A percentile compares a stretch with the other conserved stretches of the same genome.
Evolutionary conservation across 2,888 invertebrate genomes (phyloP).

Genomic region (Mesodorylaimus sp.): DNA sequence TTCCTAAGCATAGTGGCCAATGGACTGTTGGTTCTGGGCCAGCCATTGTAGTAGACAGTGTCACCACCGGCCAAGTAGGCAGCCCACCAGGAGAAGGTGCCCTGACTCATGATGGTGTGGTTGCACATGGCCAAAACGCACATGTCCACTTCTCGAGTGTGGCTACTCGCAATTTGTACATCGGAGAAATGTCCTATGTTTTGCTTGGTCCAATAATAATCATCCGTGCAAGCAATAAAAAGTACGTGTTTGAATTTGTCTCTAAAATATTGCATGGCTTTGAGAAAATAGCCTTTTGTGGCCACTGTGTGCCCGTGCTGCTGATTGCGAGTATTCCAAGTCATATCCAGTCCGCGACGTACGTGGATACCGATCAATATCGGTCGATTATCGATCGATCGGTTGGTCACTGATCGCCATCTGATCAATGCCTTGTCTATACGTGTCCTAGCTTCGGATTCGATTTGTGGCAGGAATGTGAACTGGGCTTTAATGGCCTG

Average conservation of each 20-base stretch:
- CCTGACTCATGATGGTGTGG: conserved; percentile 29
- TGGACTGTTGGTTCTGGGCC: conserved; percentile 26
- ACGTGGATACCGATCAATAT: conserved; percentile 30
- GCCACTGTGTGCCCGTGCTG: conserved; percentile 30
- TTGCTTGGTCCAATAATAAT: conserved; percentile 25
- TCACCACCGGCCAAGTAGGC: conserved; percentile 29
- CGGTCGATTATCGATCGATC: conserved; percentile 1
- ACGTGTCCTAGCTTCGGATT: background rate
- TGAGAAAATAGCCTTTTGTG: conserved; percentile 25
- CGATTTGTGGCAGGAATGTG: background rate
- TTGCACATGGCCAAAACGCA: conserved; percentile 28
- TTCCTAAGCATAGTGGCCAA: conserved; percentile 27
- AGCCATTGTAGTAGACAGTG: conserved; percentile 29
- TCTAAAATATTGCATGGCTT: conserved; percentile 25
- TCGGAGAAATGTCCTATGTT: background rate
- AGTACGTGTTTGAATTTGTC: conserved; percentile 19
- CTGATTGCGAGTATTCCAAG: conserved; percentile 21
- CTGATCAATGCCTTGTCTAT: background rate
- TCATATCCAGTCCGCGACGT: conserved; percentile 31
- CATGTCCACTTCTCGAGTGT: conserved; percentile 28
- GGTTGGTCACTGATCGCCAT: background rate
- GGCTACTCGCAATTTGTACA: conserved; percentile 9
- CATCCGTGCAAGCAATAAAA: conserved; percentile 32
- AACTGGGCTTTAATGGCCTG: conserved; percentile 5
- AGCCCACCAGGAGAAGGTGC: conserved; percentile 35